Conservation (phyloP, 2,888 invertebrate species). For the Prenolepis imparis region DNA sequence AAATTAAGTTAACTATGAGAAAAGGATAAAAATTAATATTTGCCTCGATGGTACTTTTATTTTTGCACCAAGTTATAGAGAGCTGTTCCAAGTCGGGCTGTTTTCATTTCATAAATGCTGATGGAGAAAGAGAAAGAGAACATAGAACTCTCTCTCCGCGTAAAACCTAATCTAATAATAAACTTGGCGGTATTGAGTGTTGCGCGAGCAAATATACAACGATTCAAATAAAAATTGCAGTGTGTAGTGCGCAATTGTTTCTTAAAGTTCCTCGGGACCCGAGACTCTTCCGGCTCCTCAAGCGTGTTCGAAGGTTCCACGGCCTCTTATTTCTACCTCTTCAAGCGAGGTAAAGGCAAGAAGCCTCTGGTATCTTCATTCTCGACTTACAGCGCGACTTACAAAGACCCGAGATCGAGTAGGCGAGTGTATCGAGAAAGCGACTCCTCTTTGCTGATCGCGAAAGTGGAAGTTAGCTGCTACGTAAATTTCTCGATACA, state of each 20-base stretch:
- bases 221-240: conserved; percentile 36
- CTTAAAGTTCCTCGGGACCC: conserved; percentile 29
- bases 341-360: conserved; percentile 35
- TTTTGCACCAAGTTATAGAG: neutral
- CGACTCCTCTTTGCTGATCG: neutral
- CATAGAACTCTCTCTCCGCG: neutral
- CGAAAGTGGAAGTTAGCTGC: conserved; percentile 19
- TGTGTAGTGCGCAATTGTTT: conserved; percentile 46
- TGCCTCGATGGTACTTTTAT: neutral
- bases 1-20: neutral
- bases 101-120: conserved; percentile 24
- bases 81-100: conserved; percentile 3
- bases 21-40: neutral
- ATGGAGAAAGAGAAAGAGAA: neutral
- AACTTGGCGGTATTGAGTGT: conserved; percentile 16
- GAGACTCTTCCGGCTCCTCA: conserved; percentile 43
- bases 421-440: conserved; percentile 31
- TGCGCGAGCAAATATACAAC: conserved; percentile 17
- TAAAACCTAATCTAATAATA: conserved; percentile 40
- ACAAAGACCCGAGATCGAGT: conserved; percentile 50
- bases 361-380: conserved; percentile 57
- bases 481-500: conserved; percentile 34
- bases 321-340: conserved; percentile 41
- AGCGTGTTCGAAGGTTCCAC: conserved; percentile 28
- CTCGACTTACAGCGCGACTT: conserved; percentile 65